phyloP scores from a whole-genome alignment of 64 coral and sea anemone genomes.

The Pocillopora damicornis region DNA sequence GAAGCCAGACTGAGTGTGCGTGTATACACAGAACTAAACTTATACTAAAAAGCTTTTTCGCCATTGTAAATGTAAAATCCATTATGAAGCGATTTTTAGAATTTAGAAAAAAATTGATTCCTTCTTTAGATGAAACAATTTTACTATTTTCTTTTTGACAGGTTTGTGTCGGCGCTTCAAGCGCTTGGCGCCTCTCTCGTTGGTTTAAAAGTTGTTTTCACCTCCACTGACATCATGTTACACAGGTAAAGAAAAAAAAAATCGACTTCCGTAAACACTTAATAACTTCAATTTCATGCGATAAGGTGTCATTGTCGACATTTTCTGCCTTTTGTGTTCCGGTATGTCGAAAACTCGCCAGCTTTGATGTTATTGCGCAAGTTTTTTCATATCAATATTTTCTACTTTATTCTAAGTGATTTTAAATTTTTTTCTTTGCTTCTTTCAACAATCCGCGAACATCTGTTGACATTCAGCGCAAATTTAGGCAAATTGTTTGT shows the following conservation, averaged over 20 bases:
- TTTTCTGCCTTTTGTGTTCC: background rate
- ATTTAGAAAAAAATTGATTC: background rate
- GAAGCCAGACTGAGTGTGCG: background rate
- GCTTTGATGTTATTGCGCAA: background rate
- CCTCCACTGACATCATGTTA: conserved; percentile 75
- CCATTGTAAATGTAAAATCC: too few relatives aligned
- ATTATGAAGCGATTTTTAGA: too few relatives aligned
- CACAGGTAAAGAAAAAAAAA: conserved; percentile 61
- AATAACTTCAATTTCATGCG: background rate
- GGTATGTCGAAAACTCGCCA: background rate
- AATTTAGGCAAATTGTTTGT: conserved; percentile 27
- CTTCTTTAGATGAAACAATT: background rate
- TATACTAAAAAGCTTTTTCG: too few relatives aligned
- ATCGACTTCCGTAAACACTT: background rate
- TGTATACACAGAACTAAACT: too few relatives aligned
- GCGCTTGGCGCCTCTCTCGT: conserved; percentile 79
- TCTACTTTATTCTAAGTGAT: background rate
- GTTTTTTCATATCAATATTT: background rate
- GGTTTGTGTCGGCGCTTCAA: conserved; percentile 89
- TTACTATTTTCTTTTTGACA: conserved; percentile 26
- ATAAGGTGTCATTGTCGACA: background rate
- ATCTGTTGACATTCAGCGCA: background rate
- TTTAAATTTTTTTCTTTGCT: background rate
- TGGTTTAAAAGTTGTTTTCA: conserved; percentile 74
- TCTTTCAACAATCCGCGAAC: background rate